A percentile compares a stretch with the other conserved stretches of the same genome.
Conservation (phyloP, 2,113 vertebrate genomes). For the Morphnarchus princeps region DNA sequence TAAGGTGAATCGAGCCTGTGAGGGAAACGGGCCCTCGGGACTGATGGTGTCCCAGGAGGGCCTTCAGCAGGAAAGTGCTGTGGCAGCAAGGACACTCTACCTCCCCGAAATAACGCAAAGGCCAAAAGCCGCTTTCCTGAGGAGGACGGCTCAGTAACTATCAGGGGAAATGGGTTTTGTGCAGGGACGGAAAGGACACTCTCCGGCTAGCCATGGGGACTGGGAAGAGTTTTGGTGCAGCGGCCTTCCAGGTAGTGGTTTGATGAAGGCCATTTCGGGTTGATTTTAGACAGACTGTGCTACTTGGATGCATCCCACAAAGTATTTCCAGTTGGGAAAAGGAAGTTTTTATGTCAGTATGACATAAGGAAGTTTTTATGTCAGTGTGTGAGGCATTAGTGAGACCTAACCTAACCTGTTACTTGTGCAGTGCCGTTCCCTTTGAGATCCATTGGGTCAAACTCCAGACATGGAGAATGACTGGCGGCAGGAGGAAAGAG, state of each 20-base stretch:
- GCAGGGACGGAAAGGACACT: neutral
- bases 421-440: neutral
- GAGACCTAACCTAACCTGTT: neutral
- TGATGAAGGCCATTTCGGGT: neutral
- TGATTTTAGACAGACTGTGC: neutral
- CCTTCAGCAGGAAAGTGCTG: neutral
- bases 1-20: rapidly evolving
- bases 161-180: neutral
- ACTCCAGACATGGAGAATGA: neutral
- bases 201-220: neutral
- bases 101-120: rapidly evolving
- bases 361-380: neutral
- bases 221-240: neutral
- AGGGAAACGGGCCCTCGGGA: rapidly evolving
- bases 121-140: neutral
- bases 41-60: neutral
- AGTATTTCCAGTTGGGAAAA: neutral
- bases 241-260: neutral
- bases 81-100: rapidly evolving
- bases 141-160: rapidly evolving
- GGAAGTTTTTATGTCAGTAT: neutral
- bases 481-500: neutral
- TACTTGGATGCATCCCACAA: neutral
- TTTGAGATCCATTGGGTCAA: neutral
- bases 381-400: neutral